Evolutionary conservation across 1,140 invertebrate genomes (phyloP).

Genomic region (Drosophila ficusphila): DNA sequence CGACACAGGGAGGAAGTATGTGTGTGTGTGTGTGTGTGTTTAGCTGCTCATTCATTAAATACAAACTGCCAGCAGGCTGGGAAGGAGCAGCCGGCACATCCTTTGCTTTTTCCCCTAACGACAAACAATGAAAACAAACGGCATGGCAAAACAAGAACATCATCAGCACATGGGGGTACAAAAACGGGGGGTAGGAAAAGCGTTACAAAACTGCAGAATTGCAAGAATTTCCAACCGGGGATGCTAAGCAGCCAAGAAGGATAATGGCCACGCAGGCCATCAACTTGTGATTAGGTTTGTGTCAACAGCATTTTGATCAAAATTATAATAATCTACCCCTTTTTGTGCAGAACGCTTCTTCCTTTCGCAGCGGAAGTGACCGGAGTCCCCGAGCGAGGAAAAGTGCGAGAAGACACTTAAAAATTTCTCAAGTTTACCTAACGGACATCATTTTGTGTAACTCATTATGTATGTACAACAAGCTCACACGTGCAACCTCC

Average conservation of each 20-base stretch:
- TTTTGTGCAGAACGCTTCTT: neutral
- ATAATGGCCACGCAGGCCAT: conserved; percentile 10
- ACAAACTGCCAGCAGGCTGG: conserved; percentile 70
- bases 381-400: conserved; percentile 11
- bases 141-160: conserved; percentile 48
- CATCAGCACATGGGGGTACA: neutral
- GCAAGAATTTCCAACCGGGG: conserved; percentile 25
- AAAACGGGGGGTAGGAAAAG: no score
- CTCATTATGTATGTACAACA: conserved; percentile 49
- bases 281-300: conserved; percentile 29
- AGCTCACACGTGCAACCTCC: conserved; percentile 9
- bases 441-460: conserved; percentile 74
- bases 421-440: conserved; percentile 80
- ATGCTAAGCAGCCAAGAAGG: neutral
- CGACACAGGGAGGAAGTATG: conserved; percentile 10
- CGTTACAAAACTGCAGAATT: conserved; percentile 58
- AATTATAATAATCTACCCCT: conserved; percentile 36
- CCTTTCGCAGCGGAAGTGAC: conserved; percentile 1
- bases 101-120: conserved; percentile 45
- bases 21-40: conserved; percentile 26
- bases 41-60: conserved; percentile 76
- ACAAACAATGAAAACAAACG: conserved; percentile 77
- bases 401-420: conserved; percentile 60
- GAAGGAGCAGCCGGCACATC: conserved; percentile 32
- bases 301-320: conserved; percentile 42